phyloP scores from a whole-genome alignment of 64 coral and sea anemone genomes.

The Acropora tenuis region DNA sequence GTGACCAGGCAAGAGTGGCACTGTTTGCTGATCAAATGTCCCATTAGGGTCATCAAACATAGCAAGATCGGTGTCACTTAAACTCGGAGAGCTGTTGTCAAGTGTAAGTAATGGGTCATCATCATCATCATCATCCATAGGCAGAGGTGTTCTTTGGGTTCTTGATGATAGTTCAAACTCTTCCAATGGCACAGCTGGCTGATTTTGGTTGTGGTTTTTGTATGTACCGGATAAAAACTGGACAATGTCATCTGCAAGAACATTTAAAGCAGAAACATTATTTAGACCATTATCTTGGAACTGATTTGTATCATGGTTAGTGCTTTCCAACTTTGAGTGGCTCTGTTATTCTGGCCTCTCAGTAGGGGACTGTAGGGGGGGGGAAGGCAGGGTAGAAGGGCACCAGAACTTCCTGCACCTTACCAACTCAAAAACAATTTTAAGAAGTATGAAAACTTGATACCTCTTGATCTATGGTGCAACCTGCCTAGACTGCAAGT shows the following conservation, averaged over 20 bases:
- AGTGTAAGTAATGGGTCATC: background rate
- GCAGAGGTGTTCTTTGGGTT: background rate
- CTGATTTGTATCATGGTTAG: too few species aligned
- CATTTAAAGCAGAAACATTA: background rate
- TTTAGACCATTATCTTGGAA: too few species aligned
- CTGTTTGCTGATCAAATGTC: background rate
- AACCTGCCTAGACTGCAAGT: too few species aligned
- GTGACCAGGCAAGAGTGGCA: background rate
- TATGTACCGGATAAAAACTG: conserved; percentile 71
- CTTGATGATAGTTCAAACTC: conserved; percentile 6
- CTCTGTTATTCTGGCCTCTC: too few species aligned
- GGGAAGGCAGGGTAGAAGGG: too few species aligned
- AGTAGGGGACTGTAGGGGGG: too few species aligned
- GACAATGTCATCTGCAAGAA: conserved; percentile 62
- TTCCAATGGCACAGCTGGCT: background rate
- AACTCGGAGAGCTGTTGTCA: background rate
- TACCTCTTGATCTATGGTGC: too few species aligned
- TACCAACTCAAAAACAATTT: too few species aligned
- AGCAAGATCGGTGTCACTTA: conserved; percentile 30
- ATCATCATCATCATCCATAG: background rate
- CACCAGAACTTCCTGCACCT: too few species aligned
- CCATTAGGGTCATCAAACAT: conserved; percentile 27
- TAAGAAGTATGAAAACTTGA: too few species aligned
- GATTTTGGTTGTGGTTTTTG: background rate
- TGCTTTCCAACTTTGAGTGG: too few species aligned